phyloP scores from a whole-genome alignment of 2,113 vertebrate species.

The Proterorhinus semilunaris region DNA sequence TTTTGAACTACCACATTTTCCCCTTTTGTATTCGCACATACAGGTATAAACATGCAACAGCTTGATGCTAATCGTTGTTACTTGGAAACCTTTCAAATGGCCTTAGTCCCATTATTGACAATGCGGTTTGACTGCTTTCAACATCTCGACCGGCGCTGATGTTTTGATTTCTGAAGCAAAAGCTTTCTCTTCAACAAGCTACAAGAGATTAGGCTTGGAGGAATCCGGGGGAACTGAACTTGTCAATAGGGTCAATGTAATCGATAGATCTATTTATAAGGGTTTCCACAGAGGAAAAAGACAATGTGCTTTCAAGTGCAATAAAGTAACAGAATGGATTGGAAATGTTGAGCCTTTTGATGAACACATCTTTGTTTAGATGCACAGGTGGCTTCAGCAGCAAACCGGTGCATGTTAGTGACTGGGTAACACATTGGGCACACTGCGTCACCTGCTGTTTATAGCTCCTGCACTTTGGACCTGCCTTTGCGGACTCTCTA shows the following conservation, averaged over 20 bases:
- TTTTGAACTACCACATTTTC: neutral
- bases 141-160: slow-evolving; percentile 7
- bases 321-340: neutral
- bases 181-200: neutral
- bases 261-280: neutral
- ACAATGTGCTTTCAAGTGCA: neutral
- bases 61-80: slow-evolving; percentile 10
- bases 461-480: slow-evolving; percentile 67
- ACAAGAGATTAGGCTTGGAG: neutral
- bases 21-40: neutral
- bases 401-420: slow-evolving; percentile 28
- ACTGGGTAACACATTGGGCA: slow-evolving; percentile 62
- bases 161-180: neutral
- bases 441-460: slow-evolving; percentile 47
- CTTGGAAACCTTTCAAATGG: slow-evolving; percentile 12
- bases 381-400: slow-evolving; percentile 23
- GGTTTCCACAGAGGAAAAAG: slow-evolving; percentile 9
- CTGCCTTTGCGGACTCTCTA: slow-evolving; percentile 15
- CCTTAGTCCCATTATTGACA: slow-evolving; percentile 16
- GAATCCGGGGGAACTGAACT: neutral
- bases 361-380: slow-evolving; percentile 28
- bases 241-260: neutral
- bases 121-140: slow-evolving; percentile 5
- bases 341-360: slow-evolving; percentile 47
- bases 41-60: slow-evolving; percentile 4